A percentile compares a stretch with the other conserved stretches of the same genome.
Conservation (phyloP, 2,797 vertebrate species). For the Pangasius djambal region DNA sequence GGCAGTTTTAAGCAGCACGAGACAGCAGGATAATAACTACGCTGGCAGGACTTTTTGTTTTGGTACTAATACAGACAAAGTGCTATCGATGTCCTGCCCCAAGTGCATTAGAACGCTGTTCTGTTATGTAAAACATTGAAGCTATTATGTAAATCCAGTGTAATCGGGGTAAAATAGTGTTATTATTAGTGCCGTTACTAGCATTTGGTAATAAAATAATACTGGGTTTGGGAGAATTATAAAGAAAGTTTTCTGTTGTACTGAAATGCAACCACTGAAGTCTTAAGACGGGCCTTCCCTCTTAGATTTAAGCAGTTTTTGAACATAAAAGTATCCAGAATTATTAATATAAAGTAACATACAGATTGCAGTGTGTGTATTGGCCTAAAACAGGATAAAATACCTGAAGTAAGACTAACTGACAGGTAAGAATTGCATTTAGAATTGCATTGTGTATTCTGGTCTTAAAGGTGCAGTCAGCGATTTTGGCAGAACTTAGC, state of each 20-base stretch:
- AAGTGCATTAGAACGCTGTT: neutral
- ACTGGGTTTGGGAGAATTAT: neutral
- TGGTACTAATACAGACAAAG: neutral
- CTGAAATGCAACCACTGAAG: neutral
- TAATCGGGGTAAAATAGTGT: neutral
- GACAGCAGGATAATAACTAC: slow-evolving; percentile 3
- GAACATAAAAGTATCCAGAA: neutral
- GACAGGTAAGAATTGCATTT: neutral
- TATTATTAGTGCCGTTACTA: neutral
- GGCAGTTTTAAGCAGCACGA: slow-evolving; percentile 14
- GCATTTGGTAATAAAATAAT: neutral
- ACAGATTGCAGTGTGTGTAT: neutral
- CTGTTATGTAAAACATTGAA: neutral
- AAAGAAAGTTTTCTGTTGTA: neutral
- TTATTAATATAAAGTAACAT: neutral
- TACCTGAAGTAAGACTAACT: neutral
- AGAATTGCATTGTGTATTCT: neutral
- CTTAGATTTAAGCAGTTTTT: neutral
- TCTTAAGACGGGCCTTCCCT: no score
- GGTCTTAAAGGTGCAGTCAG: neutral
- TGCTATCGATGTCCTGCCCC: neutral
- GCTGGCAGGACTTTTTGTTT: slow-evolving; percentile 5
- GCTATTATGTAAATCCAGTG: neutral
- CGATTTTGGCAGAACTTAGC: neutral
- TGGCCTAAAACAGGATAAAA: neutral